Base-by-base conservation (phyloP, 2,797 vertebrate species). In the Pygocentrus nattereri region DNA sequence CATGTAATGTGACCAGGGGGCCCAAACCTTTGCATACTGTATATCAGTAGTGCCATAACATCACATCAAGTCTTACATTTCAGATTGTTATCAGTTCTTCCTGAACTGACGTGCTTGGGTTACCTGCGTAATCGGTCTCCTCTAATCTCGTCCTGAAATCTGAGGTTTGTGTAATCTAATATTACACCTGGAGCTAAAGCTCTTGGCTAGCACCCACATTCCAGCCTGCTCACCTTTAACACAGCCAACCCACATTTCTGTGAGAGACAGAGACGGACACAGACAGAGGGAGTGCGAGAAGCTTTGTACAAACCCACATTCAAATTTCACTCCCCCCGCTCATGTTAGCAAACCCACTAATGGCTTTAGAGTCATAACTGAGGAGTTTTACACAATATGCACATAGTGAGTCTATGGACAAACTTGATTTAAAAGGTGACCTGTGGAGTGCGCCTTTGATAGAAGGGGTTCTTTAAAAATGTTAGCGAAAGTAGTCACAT, bases 181-280 rank as follows among this genome's bases (percentile, higher is more conserved):
- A 75, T 76, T 79, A 75, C 6, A 65, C 54, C 52, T 27, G 31
- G 8, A 75, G 31, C 23, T 76, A 44, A 77, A 82, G 74, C 65
- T 77, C 13, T 38, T 41, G 61, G 62, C 68, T 81, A 81, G 80
- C 80, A 62, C 56, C 79, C 59, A 25, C 71, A 31, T 78, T 78
- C 47, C 64, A 67, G 56, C 54, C 69, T 70, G 49, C 76, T 84
- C 62, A 62, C 54, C 58, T 80, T 75, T 47, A 52, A 74, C 61
- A 84, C 47, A n/a, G 13, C n/a, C 61, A 78, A 31, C 38, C 38
- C 59, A 58, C 21, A 6, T 78, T 77, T 34, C 59, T 34, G 47
- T 16, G 38, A 49, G 65, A 64, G 58, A 41, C 23, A 47, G 12
- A 64, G 58, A 41, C 23, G 47, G 12, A 67, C 5, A 52, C 6